Percentiles rank a stretch among this genome's conserved stretches.
Evolutionary conservation across 2,797 vertebrate genomes (phyloP).

Genomic region (Brotula barbata): DNA sequence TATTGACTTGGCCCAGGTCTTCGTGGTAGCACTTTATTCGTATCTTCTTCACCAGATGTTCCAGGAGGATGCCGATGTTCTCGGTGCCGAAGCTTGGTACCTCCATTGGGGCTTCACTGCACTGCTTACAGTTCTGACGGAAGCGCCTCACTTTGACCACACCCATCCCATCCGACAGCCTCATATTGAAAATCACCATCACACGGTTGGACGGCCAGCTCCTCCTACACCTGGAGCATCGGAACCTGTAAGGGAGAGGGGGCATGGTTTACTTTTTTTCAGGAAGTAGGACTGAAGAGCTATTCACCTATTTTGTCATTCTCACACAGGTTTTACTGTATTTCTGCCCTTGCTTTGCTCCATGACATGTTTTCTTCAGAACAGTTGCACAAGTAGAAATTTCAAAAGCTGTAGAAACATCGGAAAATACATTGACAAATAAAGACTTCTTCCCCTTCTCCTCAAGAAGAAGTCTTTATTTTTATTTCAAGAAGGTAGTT

Average conservation of each 20-base stretch:
- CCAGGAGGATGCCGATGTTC: slow-evolving; percentile 61
- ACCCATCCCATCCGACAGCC: slow-evolving; percentile 20
- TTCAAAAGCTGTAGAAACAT: too few species aligned
- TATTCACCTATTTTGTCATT: not conserved
- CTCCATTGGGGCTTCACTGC: slow-evolving; percentile 38
- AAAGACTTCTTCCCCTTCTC: too few species aligned
- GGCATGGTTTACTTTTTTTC: not conserved
- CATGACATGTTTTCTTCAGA: too few species aligned
- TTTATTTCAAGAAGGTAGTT: too few species aligned
- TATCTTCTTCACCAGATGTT: slow-evolving; percentile 72
- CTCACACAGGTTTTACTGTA: not conserved
- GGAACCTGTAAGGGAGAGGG: slow-evolving; percentile 49
- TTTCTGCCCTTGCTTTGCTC: not conserved
- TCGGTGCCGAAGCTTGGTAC: slow-evolving; percentile 6
- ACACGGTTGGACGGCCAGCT: slow-evolving; percentile 71
- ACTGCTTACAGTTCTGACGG: slow-evolving; percentile 67
- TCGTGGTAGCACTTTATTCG: slow-evolving; percentile 68
- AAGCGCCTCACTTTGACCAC: slow-evolving; percentile 55
- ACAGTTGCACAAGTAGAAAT: too few species aligned
- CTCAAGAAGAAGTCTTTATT: too few species aligned
- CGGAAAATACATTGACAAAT: too few species aligned
- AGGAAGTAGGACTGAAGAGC: not conserved
- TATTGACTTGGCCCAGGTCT: not conserved
- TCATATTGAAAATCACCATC: slow-evolving; percentile 72
- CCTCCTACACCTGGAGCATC: slow-evolving; percentile 61